Percentiles rank a stretch among this genome's conserved stretches.
phyloP scores from a whole-genome alignment of 2,113 vertebrate genomes.

The Grammomys dolichurus region DNA sequence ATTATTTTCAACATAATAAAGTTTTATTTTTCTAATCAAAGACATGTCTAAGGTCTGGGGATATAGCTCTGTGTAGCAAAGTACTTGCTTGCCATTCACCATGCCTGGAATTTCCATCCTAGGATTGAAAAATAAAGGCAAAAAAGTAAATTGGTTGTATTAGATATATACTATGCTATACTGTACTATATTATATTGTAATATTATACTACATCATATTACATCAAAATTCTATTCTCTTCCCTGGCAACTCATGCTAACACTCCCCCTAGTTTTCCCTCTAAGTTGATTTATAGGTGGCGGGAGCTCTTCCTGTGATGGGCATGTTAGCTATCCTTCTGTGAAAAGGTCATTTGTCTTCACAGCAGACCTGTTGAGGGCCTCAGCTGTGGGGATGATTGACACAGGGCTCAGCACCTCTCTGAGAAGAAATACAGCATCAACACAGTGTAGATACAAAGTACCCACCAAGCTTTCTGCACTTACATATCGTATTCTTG shows the following conservation, averaged over 20 bases:
- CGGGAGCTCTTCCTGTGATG: not conserved
- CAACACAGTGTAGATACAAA: not conserved
- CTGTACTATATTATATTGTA: not conserved
- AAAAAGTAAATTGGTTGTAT: not conserved
- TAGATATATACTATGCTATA: too few relatives aligned
- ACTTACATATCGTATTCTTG: not conserved
- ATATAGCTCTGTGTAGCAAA: not conserved
- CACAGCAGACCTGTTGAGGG: not conserved
- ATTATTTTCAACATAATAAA: not conserved
- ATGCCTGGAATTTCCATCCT: not conserved
- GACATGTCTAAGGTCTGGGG: not conserved
- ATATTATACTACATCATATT: not conserved
- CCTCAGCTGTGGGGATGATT: accelerated
- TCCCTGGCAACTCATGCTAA: not conserved
- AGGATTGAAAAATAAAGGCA: not conserved
- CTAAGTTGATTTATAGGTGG: too few relatives aligned
- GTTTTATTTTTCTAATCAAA: not conserved
- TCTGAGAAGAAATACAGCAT: not conserved
- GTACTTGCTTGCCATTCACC: not conserved
- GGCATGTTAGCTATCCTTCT: not conserved
- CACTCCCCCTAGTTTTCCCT: not conserved
- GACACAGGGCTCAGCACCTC: not conserved
- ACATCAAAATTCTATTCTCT: not conserved
- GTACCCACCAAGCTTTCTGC: not conserved
- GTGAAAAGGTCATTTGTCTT: not conserved